Evolutionary conservation across 1,140 invertebrate species (phyloP).

Genomic region (Pseudomyrmex concolor): DNA sequence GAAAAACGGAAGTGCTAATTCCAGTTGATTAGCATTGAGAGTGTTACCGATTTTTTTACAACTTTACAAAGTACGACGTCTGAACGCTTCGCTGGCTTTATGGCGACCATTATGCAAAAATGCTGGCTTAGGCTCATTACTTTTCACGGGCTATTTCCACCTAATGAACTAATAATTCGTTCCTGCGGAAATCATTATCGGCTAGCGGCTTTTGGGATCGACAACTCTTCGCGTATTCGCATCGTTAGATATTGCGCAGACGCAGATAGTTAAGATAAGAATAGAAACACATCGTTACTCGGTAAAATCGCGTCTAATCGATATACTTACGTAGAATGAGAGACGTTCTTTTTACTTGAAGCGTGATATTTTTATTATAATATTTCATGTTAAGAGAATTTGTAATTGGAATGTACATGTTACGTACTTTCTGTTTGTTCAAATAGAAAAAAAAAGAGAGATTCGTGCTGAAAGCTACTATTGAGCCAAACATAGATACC

Average conservation of each 20-base stretch:
- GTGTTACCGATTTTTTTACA: constrained; percentile 65
- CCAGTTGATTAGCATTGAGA: constrained; percentile 66
- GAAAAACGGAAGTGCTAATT: constrained; percentile 56
- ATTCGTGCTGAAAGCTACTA: constrained; percentile 11
- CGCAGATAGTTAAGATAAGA: not conserved
- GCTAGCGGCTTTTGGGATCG: constrained; percentile 10
- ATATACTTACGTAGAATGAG: not conserved
- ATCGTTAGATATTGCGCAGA: constrained; percentile 3
- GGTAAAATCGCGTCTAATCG: constrained; percentile 9
- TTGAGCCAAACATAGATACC: constrained; percentile 39
- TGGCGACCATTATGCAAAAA: constrained; percentile 71
- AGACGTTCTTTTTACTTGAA: not conserved
- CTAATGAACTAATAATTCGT: constrained; percentile 73
- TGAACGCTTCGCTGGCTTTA: constrained; percentile 67
- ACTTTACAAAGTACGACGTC: constrained; percentile 53
- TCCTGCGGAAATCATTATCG: constrained; percentile 71
- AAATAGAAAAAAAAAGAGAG: not conserved
- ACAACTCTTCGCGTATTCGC: constrained; percentile 20
- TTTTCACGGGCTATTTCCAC: constrained; percentile 60
- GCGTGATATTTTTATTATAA: not conserved
- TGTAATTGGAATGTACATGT: not conserved
- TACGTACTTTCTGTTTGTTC: constrained; percentile 1
- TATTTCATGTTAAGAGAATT: not conserved
- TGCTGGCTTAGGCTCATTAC: constrained; percentile 66
- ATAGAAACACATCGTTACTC: constrained; percentile 4